These are phyloP conservation scores for Callopanchax toddi DNA, from an alignment of 2,113 vertebrate genomes.

Conservation along the genomic window DNA sequence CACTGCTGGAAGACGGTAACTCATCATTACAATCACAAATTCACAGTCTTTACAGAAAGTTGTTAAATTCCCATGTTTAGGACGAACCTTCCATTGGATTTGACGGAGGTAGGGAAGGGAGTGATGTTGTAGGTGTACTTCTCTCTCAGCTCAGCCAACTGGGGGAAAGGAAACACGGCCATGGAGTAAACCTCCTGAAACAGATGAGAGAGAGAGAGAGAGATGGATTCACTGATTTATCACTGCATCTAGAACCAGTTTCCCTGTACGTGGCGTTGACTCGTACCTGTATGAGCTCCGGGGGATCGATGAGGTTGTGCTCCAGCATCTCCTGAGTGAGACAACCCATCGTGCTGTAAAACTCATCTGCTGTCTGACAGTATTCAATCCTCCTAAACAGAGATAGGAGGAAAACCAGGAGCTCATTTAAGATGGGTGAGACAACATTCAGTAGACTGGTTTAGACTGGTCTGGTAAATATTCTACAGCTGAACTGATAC, in stretches of 20 bases:
- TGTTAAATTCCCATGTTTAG: background rate
- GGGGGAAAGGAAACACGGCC: constrained; percentile 95
- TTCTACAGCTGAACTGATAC: too few relatives aligned
- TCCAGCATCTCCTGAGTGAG: constrained; percentile 98
- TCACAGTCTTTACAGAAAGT: too few relatives aligned
- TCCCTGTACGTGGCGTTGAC: background rate
- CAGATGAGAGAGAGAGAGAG: background rate
- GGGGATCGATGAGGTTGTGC: constrained; percentile 87
- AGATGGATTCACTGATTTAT: background rate
- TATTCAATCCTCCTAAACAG: constrained; percentile 87
- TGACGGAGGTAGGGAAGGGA: constrained; percentile 92
- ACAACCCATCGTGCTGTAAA: constrained; percentile 96
- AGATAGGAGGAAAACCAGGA: too few relatives aligned
- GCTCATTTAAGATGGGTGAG: too few relatives aligned
- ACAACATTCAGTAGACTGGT: too few relatives aligned
- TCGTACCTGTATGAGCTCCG: constrained; percentile 93
- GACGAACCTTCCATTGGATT: constrained; percentile 85
- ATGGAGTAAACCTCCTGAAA: constrained; percentile 94
- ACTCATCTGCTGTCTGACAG: constrained; percentile 95
- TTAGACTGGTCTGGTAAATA: too few relatives aligned
- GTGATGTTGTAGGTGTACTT: constrained; percentile 99
- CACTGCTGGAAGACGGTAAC: constrained; percentile 55
- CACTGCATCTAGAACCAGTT: background rate
- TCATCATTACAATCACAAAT: background rate
- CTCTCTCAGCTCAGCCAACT: constrained; percentile 94